Percentiles rank a stretch among this genome's conserved stretches.
phyloP scores from a whole-genome alignment of 2,888 invertebrate genomes.

The Mystacides longicornis region DNA sequence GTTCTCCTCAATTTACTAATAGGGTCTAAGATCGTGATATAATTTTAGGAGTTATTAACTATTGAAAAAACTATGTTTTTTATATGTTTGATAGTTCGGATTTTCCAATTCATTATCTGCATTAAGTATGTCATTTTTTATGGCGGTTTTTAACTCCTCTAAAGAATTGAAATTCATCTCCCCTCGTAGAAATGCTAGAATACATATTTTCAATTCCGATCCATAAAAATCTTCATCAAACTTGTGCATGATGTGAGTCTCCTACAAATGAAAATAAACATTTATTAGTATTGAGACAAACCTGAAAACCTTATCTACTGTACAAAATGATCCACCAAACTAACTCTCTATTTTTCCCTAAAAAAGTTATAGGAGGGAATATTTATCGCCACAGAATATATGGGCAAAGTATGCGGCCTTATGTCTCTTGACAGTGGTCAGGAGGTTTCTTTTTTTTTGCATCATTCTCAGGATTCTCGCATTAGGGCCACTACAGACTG shows the following conservation, averaged over 20 bases:
- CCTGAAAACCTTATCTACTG: not conserved
- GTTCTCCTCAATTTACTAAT: not conserved
- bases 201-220: conserved; percentile 63
- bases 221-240: conserved; percentile 86
- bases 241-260: conserved; percentile 83
- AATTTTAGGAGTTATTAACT: not conserved
- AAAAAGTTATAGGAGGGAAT: too few species aligned
- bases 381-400: too few species aligned
- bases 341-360: too few species aligned
- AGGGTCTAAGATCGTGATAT: not conserved
- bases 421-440: too few species aligned
- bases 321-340: too few species aligned
- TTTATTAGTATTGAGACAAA: not conserved
- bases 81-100: conserved; percentile 43
- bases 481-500: too few species aligned
- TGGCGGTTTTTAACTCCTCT: conserved; percentile 69
- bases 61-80: conserved; percentile 34
- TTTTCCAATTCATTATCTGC: conserved; percentile 57
- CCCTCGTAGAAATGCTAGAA: conserved; percentile 76
- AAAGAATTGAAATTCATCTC: conserved; percentile 73
- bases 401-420: too few species aligned
- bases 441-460: too few species aligned
- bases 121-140: conserved; percentile 68
- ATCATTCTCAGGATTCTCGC: too few species aligned
- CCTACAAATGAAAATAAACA: conserved; percentile 48